Conservation (phyloP, 2,797 vertebrate species). For the Antennarius maculatus region DNA sequence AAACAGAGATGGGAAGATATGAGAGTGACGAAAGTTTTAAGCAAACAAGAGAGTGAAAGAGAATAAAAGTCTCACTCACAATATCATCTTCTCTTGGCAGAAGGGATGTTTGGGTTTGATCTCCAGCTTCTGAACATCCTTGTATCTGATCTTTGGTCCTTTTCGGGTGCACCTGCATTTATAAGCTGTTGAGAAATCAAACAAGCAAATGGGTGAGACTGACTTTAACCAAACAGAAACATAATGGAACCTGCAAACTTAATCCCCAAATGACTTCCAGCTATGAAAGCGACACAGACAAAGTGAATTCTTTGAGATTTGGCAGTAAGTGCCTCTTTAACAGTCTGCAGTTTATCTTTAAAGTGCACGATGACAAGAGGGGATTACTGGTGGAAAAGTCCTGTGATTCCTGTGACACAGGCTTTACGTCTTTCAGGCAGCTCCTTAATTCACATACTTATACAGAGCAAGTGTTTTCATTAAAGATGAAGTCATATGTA, state of each 20-base stretch:
- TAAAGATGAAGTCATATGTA: background rate
- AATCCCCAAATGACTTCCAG: slow-evolving; percentile 12
- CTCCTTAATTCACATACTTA: background rate
- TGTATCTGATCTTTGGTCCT: slow-evolving; percentile 97
- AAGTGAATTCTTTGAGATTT: slow-evolving; percentile 13
- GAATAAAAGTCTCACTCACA: slow-evolving; percentile 82
- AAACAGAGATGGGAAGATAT: background rate
- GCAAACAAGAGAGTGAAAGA: background rate
- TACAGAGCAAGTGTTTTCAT: background rate
- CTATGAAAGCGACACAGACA: slow-evolving; percentile 1
- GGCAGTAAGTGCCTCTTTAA: slow-evolving; percentile 17
- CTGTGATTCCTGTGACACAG: background rate
- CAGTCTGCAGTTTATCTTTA: slow-evolving; percentile 15
- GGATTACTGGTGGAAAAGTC: background rate
- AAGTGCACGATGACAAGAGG: slow-evolving; percentile 5
- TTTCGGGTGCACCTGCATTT: slow-evolving; percentile 98
- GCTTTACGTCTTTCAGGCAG: background rate
- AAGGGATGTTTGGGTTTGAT: slow-evolving; percentile 96
- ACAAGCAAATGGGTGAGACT: background rate
- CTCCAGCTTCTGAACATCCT: slow-evolving; percentile 97
- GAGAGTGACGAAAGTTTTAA: background rate
- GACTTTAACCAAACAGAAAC: slow-evolving; percentile 1
- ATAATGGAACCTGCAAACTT: slow-evolving; percentile 7
- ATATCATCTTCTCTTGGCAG: slow-evolving; percentile 99
- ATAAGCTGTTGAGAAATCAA: slow-evolving; percentile 83